Evolutionary conservation across 2,888 invertebrate species (phyloP).

Genomic region (Drosophila atripex): DNA sequence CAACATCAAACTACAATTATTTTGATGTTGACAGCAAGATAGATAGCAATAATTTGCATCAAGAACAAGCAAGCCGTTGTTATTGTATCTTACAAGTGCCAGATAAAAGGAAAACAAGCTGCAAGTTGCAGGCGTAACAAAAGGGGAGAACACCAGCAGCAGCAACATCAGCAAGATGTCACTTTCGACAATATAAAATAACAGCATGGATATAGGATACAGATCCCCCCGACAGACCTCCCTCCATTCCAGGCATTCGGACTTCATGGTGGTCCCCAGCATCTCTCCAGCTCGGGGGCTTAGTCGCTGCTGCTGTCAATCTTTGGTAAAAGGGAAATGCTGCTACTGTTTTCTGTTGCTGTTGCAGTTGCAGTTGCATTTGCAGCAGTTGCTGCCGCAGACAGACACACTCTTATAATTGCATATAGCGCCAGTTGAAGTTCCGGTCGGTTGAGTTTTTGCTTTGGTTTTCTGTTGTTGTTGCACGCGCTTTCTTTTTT

Average conservation of each 20-base stretch:
- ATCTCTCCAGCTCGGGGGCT: constrained; percentile 44
- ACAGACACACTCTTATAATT: constrained; percentile 58
- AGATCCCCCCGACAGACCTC: constrained; percentile 17
- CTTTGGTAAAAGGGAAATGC: constrained; percentile 74
- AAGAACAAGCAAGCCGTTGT: constrained; percentile 14
- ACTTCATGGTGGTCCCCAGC: constrained; percentile 61
- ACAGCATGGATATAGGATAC: constrained; percentile 47
- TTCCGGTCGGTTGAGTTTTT: constrained; percentile 78
- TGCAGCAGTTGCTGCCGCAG: constrained; percentile 10
- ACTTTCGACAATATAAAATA: constrained; percentile 60
- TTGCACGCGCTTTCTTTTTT: constrained; percentile 79
- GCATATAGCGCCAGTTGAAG: constrained; percentile 81
- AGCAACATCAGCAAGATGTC: constrained; percentile 54
- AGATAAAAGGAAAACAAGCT: constrained; percentile 49
- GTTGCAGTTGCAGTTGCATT: constrained; percentile 30
- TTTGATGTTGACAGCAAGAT: constrained; percentile 69
- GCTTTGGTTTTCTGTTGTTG: constrained; percentile 45
- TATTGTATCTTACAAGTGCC: constrained; percentile 57
- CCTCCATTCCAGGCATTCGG: constrained; percentile 12
- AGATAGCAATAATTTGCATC: constrained; percentile 64
- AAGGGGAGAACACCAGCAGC: constrained; percentile 51
- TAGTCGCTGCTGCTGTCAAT: constrained; percentile 67
- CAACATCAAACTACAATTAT: constrained; percentile 46
- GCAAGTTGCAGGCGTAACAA: constrained; percentile 48
- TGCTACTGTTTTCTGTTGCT: constrained; percentile 68